phyloP scores from a whole-genome alignment of 2,888 invertebrate species.

The Phoronis australis region DNA sequence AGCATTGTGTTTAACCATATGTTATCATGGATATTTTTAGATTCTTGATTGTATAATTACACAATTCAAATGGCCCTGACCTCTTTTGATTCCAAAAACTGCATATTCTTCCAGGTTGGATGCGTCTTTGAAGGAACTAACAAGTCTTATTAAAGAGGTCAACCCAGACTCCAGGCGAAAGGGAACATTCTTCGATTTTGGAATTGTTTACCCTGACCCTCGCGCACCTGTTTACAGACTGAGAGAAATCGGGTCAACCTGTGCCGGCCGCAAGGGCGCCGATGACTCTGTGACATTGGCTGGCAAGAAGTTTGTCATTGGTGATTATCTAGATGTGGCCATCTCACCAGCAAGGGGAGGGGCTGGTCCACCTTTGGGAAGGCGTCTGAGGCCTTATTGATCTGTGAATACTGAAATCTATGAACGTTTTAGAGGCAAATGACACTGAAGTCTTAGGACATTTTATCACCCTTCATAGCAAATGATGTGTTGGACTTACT shows the following conservation, averaged over 20 bases:
- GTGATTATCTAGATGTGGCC: constrained; percentile 95
- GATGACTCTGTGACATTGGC: constrained; percentile 89
- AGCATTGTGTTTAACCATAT: not conserved
- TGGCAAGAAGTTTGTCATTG: constrained; percentile 75
- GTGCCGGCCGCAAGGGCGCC: constrained; percentile 80
- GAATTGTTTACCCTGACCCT: constrained; percentile 61
- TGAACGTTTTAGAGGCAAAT: no score
- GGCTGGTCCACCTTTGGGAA: constrained; percentile 12
- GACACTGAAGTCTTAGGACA: no score
- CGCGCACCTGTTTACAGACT: constrained; percentile 59
- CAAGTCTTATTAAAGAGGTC: constrained; percentile 95
- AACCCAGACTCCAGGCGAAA: constrained; percentile 93
- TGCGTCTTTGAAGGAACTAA: constrained; percentile 91
- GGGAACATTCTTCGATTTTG: constrained; percentile 96
- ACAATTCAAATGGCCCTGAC: no score
- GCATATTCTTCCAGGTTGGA: constrained; percentile 62
- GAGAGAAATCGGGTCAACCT: constrained; percentile 91
- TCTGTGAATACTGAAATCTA: no score
- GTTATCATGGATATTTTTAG: no score
- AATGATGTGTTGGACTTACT: no score
- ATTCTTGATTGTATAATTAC: no score
- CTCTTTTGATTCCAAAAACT: no score
- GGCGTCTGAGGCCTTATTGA: not conserved
- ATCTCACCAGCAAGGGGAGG: constrained; percentile 57
- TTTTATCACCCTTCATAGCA: no score